These are phyloP conservation scores for Xyrichtys novacula DNA, from an alignment of 2,797 vertebrate species.

Conservation along the genomic window DNA sequence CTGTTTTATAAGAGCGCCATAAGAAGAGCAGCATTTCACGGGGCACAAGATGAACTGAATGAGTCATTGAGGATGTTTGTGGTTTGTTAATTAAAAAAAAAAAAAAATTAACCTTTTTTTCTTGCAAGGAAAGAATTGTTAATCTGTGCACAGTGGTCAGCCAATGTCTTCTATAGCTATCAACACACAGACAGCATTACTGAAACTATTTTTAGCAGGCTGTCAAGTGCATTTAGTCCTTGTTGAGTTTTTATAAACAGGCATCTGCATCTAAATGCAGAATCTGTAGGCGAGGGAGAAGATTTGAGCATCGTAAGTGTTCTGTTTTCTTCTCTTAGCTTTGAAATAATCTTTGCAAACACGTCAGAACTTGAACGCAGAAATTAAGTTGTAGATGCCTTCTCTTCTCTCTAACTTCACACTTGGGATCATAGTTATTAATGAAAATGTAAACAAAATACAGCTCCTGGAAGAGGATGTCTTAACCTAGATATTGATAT, in stretches of 20 bases:
- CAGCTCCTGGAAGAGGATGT: no score
- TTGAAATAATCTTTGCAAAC: no score
- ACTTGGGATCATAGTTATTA: no score
- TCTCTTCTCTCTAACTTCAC: no score
- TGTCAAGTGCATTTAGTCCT: background rate
- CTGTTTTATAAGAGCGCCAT: background rate
- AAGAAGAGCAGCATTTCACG: background rate
- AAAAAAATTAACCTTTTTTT: background rate
- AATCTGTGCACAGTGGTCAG: background rate
- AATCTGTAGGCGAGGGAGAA: background rate
- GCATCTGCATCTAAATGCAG: background rate
- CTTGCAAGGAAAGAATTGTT: no score
- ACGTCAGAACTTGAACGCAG: no score
- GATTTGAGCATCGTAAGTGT: background rate
- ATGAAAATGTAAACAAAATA: no score
- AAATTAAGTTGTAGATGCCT: no score
- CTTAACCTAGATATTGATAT: no score
- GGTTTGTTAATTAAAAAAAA: background rate
- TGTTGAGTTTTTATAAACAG: background rate
- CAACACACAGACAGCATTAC: constrained; percentile 1
- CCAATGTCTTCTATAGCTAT: constrained; percentile 1
- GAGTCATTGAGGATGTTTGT: background rate
- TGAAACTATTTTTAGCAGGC: background rate
- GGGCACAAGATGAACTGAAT: background rate
- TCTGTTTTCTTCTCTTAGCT: background rate